A percentile compares a stretch with the other conserved stretches of the same genome.
phyloP scores from a whole-genome alignment of 2,888 invertebrate genomes.

The Xestoiulus laeticollis region DNA sequence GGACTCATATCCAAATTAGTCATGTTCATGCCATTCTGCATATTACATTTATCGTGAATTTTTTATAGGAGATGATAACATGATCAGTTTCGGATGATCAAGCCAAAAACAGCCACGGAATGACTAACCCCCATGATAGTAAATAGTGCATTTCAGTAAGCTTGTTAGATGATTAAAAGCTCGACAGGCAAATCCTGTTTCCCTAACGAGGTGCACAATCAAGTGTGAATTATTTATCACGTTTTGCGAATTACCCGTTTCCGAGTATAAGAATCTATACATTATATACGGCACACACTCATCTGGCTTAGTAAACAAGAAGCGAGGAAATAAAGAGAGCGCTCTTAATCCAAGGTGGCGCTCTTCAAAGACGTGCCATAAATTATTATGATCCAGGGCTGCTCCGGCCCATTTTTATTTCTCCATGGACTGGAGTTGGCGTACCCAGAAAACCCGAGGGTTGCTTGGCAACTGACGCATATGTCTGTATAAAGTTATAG shows the following conservation, averaged over 20 bases:
- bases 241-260: slow-evolving; percentile 24
- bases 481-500: not conserved
- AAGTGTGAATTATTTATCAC: not conserved
- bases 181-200: not conserved
- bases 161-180: not conserved
- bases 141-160: slow-evolving; percentile 8
- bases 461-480: not conserved
- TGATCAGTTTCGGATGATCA: not conserved
- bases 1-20: too few species aligned
- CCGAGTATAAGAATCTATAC: not conserved
- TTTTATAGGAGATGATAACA: not conserved
- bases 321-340: not conserved
- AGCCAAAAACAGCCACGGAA: not conserved
- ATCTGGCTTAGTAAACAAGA: not conserved
- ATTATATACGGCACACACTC: too few species aligned
- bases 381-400: slow-evolving; percentile 37
- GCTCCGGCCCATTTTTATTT: slow-evolving; percentile 15
- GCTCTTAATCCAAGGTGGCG: slow-evolving; percentile 27
- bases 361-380: slow-evolving; percentile 38
- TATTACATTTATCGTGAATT: not conserved
- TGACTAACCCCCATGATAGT: not conserved
- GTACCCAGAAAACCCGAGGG: slow-evolving; percentile 12
- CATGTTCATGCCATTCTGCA: too few species aligned
- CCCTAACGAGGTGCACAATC: slow-evolving; percentile 7
- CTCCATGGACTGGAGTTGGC: not conserved